These are phyloP conservation scores for Aleiodes alternator DNA, from an alignment of 2,888 invertebrate genomes.

Conservation along the genomic window DNA sequence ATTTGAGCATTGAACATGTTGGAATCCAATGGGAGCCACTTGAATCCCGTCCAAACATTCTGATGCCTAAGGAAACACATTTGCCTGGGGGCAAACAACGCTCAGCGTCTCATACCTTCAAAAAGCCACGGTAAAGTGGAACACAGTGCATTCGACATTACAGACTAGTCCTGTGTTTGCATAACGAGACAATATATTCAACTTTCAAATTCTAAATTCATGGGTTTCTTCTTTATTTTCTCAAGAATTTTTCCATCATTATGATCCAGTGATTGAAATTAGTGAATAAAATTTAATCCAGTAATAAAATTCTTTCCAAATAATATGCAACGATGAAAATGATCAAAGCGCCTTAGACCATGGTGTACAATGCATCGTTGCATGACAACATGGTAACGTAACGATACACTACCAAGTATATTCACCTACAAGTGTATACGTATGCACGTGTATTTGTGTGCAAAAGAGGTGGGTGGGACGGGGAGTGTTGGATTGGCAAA, in stretches of 20 bases:
- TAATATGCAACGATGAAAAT: constrained; percentile 6
- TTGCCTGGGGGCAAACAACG: constrained; percentile 72
- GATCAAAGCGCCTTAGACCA: constrained; percentile 68
- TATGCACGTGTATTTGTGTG: constrained; percentile 3
- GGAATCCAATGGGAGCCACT: constrained; percentile 39
- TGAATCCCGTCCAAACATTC: constrained; percentile 67
- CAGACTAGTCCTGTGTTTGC: constrained; percentile 66
- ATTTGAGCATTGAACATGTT: constrained; percentile 16
- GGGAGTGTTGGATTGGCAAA: constrained; percentile 72
- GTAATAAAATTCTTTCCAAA: no score
- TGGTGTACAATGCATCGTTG: constrained; percentile 50
- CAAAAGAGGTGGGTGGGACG: constrained; percentile 59
- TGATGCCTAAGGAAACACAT: constrained; percentile 73
- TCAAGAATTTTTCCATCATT: not conserved
- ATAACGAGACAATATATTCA: constrained; percentile 69
- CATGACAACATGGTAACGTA: constrained; percentile 35
- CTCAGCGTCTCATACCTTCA: constrained; percentile 50
- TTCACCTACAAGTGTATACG: constrained; percentile 44
- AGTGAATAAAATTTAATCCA: no score
- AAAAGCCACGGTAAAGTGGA: constrained; percentile 66
- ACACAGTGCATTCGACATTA: constrained; percentile 57
- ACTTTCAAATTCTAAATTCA: constrained; percentile 27
- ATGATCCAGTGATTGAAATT: no score
- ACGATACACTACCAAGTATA: constrained; percentile 43
- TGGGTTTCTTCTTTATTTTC: constrained; percentile 57